Percentiles rank a stretch among this genome's conserved stretches.
phyloP scores from a whole-genome alignment of 2,113 vertebrate genomes.

The Pongo pygmaeus region DNA sequence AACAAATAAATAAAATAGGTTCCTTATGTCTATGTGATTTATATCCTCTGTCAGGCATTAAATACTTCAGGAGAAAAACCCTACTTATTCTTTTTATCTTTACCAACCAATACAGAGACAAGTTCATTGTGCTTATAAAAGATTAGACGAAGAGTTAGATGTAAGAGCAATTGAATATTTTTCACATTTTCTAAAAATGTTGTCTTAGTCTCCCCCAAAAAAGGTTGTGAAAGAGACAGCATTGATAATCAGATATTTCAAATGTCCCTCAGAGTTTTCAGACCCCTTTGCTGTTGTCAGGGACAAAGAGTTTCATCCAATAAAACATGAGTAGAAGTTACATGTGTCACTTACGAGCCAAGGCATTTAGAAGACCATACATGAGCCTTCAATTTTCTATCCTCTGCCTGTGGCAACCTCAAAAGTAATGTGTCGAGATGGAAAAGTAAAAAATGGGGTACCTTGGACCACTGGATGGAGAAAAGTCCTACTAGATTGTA shows the following conservation, averaged over 20 bases:
- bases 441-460: not conserved
- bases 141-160: not conserved
- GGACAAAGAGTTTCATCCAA: not conserved
- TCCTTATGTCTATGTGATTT: not conserved
- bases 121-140: not conserved
- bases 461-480: not conserved
- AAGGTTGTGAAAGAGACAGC: not conserved
- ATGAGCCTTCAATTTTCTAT: not conserved
- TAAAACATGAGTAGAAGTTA: not conserved
- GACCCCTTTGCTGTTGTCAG: not conserved
- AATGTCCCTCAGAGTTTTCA: not conserved
- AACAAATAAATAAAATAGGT: not conserved
- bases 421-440: not conserved
- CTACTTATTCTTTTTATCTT: not conserved
- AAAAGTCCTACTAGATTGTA: not conserved
- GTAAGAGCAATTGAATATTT: not conserved
- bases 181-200: not conserved
- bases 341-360: not conserved
- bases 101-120: not conserved
- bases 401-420: not conserved
- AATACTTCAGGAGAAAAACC: not conserved
- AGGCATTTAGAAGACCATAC: not conserved
- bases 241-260: not conserved
- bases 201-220: not conserved
- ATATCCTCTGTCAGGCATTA: not conserved